Evolutionary conservation across 2,113 vertebrate species (phyloP), one percentile per base, ranked within the genome.

Genomic region (Sorex araneus): DNA sequence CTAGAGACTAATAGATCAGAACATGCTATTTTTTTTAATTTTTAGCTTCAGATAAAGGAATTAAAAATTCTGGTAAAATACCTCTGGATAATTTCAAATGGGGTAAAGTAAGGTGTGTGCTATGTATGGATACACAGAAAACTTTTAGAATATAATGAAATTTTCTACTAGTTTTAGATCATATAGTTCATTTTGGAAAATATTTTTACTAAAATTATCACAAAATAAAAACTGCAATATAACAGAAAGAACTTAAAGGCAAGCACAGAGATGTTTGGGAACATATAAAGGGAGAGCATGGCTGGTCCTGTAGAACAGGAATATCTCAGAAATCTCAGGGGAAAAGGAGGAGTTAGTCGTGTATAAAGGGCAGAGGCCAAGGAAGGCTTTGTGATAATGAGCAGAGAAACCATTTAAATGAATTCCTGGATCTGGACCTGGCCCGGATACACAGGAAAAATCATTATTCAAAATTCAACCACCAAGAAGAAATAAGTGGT

Each of bases 1-100:
- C 79, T 1, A 11, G 28, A 8, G 88, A 3, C n/a, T n/a, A 77
- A 4, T 12, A 19, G 28, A 16, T 66, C 25, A 19, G 19, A 50
- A 50, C 13, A 13, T 10, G 13, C 47, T 7, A 40, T 40, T 40
- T 40, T 40, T 40, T 40, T 40, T 13, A 25, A n/a, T 19, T 18
- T 32, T 86, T 78, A 94, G 63, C 36, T 32, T 77, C 19, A 84
- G 32, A 69, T 45, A 90, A 83, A 90, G 43, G 18, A 73, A 19
- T 25, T 1, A 36, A 6, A 50, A 50, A 27, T 84, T 69, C 47
- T 25, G 8, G 30, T 80, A 87, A 82, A 94, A 67, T 50, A 36
- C 1, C 63, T 79, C 9, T 71, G 54, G 6, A 71, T 13, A 54
- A 2, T 73, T 84, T 74, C 50, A 87, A 13, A 0, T 63, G 47